These are phyloP conservation scores for Lathronympha strigana DNA, from an alignment of 2,888 invertebrate genomes.

Conservation along the genomic window DNA sequence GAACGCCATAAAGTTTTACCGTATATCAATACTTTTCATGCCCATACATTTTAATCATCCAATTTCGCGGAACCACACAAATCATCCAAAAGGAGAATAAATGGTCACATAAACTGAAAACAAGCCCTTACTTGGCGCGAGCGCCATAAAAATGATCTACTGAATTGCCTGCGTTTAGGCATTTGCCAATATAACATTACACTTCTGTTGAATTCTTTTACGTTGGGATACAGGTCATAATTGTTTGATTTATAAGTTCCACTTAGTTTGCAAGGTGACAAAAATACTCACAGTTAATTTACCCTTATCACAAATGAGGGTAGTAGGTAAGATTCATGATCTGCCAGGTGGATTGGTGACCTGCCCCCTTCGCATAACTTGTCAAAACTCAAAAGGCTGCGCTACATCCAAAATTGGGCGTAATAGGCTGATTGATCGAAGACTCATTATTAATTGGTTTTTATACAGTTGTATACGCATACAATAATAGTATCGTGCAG, in stretches of 20 bases:
- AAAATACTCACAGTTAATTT: background rate
- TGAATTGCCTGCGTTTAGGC: slow-evolving; percentile 6
- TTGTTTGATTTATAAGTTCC: background rate
- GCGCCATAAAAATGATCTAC: slow-evolving; percentile 37
- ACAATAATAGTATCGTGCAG: no score
- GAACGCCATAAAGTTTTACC: background rate
- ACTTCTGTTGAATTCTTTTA: slow-evolving; percentile 4
- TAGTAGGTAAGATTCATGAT: no score
- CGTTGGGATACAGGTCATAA: background rate
- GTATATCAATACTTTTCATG: background rate
- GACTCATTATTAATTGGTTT: no score
- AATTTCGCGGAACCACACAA: slow-evolving; percentile 24
- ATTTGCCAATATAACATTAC: slow-evolving; percentile 18
- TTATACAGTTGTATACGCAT: no score
- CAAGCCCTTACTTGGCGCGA: slow-evolving; percentile 22
- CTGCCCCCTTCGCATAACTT: no score
- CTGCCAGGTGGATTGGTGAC: no score
- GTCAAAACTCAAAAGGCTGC: no score
- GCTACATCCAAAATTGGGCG: no score
- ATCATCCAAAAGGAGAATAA: slow-evolving; percentile 17
- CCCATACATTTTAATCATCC: slow-evolving; percentile 17
- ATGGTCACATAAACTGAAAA: slow-evolving; percentile 31
- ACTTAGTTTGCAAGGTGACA: slow-evolving; percentile 1
- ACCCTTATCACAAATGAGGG: background rate
- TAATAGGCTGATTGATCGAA: no score